phyloP scores from a whole-genome alignment of 2,113 vertebrate species.

The Uropsilus gracilis region DNA sequence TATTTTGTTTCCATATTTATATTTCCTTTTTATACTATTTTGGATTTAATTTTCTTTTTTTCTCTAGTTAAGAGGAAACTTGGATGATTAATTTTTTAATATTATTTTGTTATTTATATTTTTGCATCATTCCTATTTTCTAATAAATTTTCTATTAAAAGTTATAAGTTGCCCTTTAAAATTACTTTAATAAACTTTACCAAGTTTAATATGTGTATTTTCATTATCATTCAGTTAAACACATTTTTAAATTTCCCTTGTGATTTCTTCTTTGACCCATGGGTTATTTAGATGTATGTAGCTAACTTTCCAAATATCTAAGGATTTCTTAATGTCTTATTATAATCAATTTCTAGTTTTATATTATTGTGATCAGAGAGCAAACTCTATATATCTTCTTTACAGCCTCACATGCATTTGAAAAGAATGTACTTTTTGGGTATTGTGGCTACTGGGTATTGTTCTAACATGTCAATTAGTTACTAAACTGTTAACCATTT shows the following conservation, averaged over 20 bases:
- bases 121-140: too few relatives aligned
- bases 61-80: background rate
- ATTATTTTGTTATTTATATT: too few relatives aligned
- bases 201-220: constrained; percentile 3
- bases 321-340: background rate
- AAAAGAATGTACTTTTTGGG: background rate
- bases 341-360: background rate
- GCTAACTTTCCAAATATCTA: constrained; percentile 22
- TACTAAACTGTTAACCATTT: background rate
- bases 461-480: background rate
- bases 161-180: background rate
- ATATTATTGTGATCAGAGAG: background rate
- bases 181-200: background rate
- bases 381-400: background rate
- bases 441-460: background rate
- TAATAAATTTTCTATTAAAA: background rate
- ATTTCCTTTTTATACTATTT: background rate
- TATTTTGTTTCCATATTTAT: background rate
- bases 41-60: constrained; percentile 33
- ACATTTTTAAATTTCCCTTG: constrained; percentile 17
- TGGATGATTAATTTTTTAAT: background rate
- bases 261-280: background rate
- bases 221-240: background rate
- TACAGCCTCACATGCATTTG: background rate
- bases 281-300: constrained; percentile 14